Evolutionary conservation across 1,140 invertebrate genomes (phyloP).

Genomic region (Trialeurodes vaporariorum): DNA sequence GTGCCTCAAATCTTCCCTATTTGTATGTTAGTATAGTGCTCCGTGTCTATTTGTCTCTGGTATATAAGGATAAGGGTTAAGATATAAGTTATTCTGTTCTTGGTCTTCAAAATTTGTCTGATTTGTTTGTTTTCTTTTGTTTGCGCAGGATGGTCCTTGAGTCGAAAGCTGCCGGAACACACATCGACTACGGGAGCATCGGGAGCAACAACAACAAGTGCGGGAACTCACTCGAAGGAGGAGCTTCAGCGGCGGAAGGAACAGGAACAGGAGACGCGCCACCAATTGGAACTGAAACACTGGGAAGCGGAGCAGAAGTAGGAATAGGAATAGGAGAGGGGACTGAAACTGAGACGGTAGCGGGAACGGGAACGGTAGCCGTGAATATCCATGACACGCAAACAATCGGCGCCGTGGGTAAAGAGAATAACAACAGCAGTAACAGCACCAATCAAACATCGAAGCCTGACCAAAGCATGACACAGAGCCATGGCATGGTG

Average conservation of each 20-base stretch:
- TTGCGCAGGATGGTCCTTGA: conserved; percentile 42
- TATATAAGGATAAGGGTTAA: too few species aligned
- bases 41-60: too few species aligned
- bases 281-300: conserved; percentile 30
- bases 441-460: not conserved
- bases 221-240: conserved; percentile 22
- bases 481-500: conserved; percentile 15
- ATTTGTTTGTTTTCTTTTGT: not conserved
- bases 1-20: too few species aligned
- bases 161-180: conserved; percentile 38
- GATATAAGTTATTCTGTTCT: too few species aligned
- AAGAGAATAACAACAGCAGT: too few species aligned
- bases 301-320: conserved; percentile 34
- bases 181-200: conserved; percentile 44
- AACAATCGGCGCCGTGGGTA: too few species aligned
- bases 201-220: conserved; percentile 34
- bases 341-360: conserved; percentile 16
- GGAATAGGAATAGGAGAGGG: conserved; percentile 35
- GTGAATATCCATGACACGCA: not conserved
- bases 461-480: conserved; percentile 16
- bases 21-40: too few species aligned
- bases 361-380: not conserved
- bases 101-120: conserved; percentile 5
- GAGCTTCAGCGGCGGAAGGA: conserved; percentile 27
- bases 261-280: conserved; percentile 35